Conservation (phyloP, 2,797 vertebrate species). For the Synaphobranchus kaupii region DNA sequence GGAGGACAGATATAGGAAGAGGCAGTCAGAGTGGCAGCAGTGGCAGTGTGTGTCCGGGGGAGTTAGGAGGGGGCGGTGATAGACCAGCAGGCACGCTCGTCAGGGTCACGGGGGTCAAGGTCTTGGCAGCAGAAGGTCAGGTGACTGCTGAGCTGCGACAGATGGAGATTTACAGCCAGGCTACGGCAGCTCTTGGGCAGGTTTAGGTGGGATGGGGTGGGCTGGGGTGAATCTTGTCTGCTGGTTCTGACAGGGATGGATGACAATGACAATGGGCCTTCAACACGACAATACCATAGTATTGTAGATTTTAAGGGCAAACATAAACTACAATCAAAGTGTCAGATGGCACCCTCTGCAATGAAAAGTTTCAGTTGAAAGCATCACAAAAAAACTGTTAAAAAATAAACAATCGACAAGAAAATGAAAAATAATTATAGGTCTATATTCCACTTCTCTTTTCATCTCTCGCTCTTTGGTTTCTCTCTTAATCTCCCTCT, state of each 20-base stretch:
- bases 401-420: background rate
- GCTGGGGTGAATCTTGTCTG: constrained; percentile 29
- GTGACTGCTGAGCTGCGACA: constrained; percentile 63
- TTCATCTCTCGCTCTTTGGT: constrained; percentile 34
- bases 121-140: constrained; percentile 61
- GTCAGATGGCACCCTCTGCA: background rate
- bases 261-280: constrained; percentile 17
- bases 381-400: background rate
- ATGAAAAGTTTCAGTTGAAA: background rate
- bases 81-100: constrained; percentile 52
- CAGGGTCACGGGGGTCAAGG: constrained; percentile 59
- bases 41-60: background rate
- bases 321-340: background rate
- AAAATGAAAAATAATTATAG: background rate
- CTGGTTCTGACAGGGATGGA: constrained; percentile 13
- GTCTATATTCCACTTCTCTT: constrained; percentile 14
- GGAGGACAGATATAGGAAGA: background rate
- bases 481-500: constrained; percentile 19
- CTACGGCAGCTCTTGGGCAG: constrained; percentile 34
- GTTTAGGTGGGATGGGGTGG: constrained; percentile 6
- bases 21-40: constrained; percentile 1
- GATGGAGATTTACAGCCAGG: constrained; percentile 65
- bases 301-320: background rate
- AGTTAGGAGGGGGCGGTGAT: constrained; percentile 28
- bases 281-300: background rate